Percentiles rank a stretch among this genome's conserved stretches.
These are phyloP conservation scores for Onychorhynchus coronatus DNA, from an alignment of 2,113 vertebrate genomes.

Conservation along the genomic window DNA sequence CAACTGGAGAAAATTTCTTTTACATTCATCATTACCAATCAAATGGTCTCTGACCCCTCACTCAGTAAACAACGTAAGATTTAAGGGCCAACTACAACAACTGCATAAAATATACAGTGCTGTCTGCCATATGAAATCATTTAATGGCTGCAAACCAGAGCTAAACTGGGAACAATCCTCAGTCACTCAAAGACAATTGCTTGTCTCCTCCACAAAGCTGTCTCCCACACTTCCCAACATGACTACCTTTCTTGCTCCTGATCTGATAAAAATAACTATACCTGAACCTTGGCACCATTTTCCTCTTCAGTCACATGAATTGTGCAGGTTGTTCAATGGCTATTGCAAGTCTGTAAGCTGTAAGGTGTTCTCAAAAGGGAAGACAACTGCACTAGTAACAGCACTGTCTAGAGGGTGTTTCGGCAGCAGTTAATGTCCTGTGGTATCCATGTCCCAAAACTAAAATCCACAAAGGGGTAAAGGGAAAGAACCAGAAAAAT, in stretches of 20 bases:
- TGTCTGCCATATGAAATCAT: neutral
- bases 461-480: neutral
- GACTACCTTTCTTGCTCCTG: neutral
- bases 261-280: neutral
- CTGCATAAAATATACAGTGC: neutral
- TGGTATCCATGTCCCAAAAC: neutral
- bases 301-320: neutral
- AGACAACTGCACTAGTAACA: neutral
- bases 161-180: neutral
- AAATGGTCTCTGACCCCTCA: neutral
- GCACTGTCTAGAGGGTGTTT: neutral
- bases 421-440: neutral
- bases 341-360: neutral
- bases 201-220: neutral
- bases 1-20: neutral
- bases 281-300: neutral
- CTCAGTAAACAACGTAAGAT: neutral
- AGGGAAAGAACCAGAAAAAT: neutral
- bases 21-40: neutral
- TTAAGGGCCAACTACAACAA: neutral
- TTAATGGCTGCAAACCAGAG: neutral
- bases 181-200: neutral
- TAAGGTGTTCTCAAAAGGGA: neutral
- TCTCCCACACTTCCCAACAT: neutral
- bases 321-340: neutral